phyloP scores from a whole-genome alignment of 2,113 vertebrate genomes.

The Sander vitreus region DNA sequence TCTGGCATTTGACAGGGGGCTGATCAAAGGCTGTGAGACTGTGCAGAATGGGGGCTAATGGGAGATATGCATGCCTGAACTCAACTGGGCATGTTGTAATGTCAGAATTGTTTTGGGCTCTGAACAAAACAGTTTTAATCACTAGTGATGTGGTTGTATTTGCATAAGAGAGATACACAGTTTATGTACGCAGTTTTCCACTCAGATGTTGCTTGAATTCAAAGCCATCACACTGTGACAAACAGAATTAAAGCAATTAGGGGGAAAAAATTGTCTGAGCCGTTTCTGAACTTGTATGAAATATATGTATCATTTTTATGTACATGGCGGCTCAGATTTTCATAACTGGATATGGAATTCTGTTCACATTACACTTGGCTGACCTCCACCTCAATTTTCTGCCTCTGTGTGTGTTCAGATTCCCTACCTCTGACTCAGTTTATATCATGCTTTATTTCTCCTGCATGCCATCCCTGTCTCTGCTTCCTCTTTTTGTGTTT shows the following conservation, averaged over 20 bases:
- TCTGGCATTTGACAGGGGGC: conserved; percentile 61
- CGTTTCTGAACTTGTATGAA: not conserved
- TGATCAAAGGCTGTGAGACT: conserved; percentile 67
- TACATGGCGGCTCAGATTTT: not conserved
- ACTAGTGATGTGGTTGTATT: not conserved
- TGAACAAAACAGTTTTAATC: conserved; percentile 21
- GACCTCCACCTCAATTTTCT: conserved; percentile 44
- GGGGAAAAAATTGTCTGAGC: not conserved
- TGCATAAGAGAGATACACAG: not conserved
- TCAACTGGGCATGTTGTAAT: conserved; percentile 42
- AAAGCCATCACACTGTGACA: not conserved
- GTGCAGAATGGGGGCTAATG: conserved; percentile 43
- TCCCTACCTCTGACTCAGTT: conserved; percentile 12
- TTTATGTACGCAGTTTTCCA: not conserved
- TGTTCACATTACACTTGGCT: conserved; percentile 44
- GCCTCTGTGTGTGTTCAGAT: conserved; percentile 41
- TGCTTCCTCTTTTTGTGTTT: not conserved
- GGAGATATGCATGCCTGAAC: conserved; percentile 48
- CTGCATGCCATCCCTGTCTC: not conserved
- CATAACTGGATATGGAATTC: conserved; percentile 21
- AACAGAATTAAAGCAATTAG: not conserved
- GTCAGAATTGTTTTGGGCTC: conserved; percentile 25
- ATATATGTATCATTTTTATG: not conserved
- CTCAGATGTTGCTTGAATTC: not conserved
- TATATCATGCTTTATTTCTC: conserved; percentile 25